Evolutionary conservation across 1,140 invertebrate species (phyloP).

Genomic region (Macrocentrus cingulum): DNA sequence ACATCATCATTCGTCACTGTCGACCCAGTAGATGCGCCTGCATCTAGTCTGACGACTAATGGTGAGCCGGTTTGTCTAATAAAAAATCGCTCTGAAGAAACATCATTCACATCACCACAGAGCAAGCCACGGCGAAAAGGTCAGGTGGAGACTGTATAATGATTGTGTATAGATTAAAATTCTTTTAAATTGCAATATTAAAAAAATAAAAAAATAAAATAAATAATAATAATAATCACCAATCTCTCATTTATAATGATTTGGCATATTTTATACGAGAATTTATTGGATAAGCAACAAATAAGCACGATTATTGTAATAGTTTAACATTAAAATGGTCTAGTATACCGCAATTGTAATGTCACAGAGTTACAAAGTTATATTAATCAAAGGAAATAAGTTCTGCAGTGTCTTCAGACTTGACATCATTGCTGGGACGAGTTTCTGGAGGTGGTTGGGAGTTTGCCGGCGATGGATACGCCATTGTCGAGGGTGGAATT

Average conservation of each 20-base stretch:
- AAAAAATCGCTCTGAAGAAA: conserved; percentile 66
- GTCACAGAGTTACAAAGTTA: neutral
- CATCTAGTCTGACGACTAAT: conserved; percentile 41
- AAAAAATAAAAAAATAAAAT: too few species aligned
- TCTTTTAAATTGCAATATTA: neutral
- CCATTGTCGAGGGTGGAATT: conserved; percentile 28
- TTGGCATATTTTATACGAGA: too few species aligned
- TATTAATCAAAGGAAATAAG: conserved; percentile 54
- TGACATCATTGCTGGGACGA: conserved; percentile 35
- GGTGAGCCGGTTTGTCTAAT: conserved; percentile 30
- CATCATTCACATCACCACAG: conserved; percentile 69
- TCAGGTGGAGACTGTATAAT: conserved; percentile 71
- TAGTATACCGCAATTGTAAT: too few species aligned
- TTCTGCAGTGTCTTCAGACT: conserved; percentile 47
- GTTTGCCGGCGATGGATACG: conserved; percentile 25
- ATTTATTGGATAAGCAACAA: too few species aligned
- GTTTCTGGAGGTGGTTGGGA: conserved; percentile 18
- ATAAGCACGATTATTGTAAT: too few species aligned
- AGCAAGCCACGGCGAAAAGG: conserved; percentile 61
- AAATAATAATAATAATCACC: too few species aligned
- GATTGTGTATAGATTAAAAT: conserved; percentile 16
- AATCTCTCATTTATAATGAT: too few species aligned
- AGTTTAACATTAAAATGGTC: too few species aligned
- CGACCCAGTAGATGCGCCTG: conserved; percentile 32
- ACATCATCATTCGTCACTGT: neutral